A percentile compares a stretch with the other conserved stretches of the same genome.
Conservation (phyloP, 2,113 vertebrate genomes). For the Hippocampus guttulatus region DNA sequence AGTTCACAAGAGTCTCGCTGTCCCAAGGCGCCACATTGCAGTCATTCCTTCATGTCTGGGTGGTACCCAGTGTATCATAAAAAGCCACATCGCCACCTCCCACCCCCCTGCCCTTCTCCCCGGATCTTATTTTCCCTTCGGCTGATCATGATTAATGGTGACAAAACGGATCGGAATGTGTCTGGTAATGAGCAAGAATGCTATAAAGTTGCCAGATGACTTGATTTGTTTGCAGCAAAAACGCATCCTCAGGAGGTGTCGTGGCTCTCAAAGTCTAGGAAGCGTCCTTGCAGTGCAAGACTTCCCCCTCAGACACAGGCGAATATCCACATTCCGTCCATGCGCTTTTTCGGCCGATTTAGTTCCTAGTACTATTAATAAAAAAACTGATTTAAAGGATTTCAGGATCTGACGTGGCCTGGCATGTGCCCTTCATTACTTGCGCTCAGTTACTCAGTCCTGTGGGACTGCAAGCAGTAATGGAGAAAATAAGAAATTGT, state of each 20-base stretch:
- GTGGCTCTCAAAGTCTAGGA: background rate
- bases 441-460: background rate
- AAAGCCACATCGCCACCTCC: background rate
- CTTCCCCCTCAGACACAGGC: too few relatives aligned
- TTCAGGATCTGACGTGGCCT: background rate
- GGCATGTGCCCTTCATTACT: background rate
- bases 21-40: slow-evolving; percentile 54
- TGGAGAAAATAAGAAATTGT: too few relatives aligned
- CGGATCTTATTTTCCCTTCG: background rate
- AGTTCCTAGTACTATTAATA: background rate
- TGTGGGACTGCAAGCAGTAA: too few relatives aligned
- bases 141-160: background rate
- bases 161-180: background rate
- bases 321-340: background rate
- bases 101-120: background rate
- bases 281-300: background rate
- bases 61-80: slow-evolving; percentile 43
- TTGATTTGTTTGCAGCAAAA: background rate
- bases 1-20: slow-evolving; percentile 52
- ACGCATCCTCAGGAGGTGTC: background rate
- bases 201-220: background rate
- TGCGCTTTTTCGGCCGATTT: background rate
- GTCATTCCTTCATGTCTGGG: slow-evolving; percentile 57
- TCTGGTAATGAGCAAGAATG: background rate
- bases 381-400: background rate